phyloP scores from a whole-genome alignment of 2,113 vertebrate genomes.

The Ia io region DNA sequence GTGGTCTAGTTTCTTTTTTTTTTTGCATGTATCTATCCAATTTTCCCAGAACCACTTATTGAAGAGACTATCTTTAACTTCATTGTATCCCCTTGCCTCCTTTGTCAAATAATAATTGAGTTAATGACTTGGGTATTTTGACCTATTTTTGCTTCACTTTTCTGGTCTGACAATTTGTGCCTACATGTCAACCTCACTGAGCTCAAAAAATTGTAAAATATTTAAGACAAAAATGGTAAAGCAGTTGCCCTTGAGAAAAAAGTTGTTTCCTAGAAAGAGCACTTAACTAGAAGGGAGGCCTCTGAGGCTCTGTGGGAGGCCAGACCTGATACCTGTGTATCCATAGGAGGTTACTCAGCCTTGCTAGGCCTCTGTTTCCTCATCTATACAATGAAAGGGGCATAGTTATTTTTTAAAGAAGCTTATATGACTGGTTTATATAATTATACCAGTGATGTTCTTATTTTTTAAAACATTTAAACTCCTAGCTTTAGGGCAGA shows the following conservation, averaged over 20 bases:
- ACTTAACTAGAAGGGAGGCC: not conserved
- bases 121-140: not conserved
- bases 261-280: not conserved
- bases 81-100: too few species aligned
- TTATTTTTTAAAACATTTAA: not conserved
- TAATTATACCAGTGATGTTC: not conserved
- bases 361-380: not conserved
- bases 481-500: not conserved
- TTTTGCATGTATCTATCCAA: too few species aligned
- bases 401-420: not conserved
- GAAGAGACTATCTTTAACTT: too few species aligned
- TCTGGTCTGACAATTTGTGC: not conserved
- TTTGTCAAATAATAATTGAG: too few species aligned
- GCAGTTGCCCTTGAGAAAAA: not conserved
- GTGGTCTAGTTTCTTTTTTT: too few species aligned
- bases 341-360: not conserved
- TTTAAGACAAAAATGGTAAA: not conserved
- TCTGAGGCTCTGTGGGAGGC: too few species aligned
- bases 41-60: too few species aligned
- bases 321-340: not conserved
- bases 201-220: not conserved
- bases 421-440: not conserved
- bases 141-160: not conserved
- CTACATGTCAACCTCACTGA: not conserved
- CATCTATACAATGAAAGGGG: not conserved